Conservation (phyloP, 2,797 vertebrate genomes). For the Aeoliscus strigatus region DNA sequence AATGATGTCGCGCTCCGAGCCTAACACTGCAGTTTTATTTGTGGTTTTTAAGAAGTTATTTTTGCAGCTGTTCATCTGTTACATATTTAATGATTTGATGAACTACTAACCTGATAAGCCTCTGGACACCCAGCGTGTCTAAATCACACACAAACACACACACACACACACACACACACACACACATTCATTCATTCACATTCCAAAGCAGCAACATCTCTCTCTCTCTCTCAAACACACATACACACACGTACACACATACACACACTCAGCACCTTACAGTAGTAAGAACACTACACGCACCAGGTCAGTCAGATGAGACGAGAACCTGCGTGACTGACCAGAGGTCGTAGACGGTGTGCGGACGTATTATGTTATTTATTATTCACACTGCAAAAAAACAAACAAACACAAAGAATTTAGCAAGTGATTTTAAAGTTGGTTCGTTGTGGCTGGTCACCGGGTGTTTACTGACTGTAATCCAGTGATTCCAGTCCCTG, state of each 20-base stretch:
- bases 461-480: no score
- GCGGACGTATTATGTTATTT: slow-evolving; percentile 55
- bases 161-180: no score
- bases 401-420: slow-evolving; percentile 4
- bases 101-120: slow-evolving; percentile 61
- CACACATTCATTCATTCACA: no score
- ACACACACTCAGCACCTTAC: slow-evolving; percentile 42
- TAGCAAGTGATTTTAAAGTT: slow-evolving; percentile 19
- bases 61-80: slow-evolving; percentile 51
- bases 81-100: slow-evolving; percentile 51
- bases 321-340: no score
- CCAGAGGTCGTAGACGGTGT: no score
- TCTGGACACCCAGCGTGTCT: slow-evolving; percentile 47
- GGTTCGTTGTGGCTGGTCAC: slow-evolving; percentile 15
- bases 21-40: slow-evolving; percentile 54
- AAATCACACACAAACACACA: no score
- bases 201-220: no score
- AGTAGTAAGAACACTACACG: slow-evolving; percentile 35
- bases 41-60: slow-evolving; percentile 57
- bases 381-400: slow-evolving; percentile 42
- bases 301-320: no score
- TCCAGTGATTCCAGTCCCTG: no score
- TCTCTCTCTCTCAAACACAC: no score
- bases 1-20: slow-evolving; percentile 55
- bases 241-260: slow-evolving; percentile 10